Evolutionary conservation across 2,797 vertebrate species (phyloP), one percentile per base, ranked within the genome.

Genomic region (Bradypodion pumilum): DNA sequence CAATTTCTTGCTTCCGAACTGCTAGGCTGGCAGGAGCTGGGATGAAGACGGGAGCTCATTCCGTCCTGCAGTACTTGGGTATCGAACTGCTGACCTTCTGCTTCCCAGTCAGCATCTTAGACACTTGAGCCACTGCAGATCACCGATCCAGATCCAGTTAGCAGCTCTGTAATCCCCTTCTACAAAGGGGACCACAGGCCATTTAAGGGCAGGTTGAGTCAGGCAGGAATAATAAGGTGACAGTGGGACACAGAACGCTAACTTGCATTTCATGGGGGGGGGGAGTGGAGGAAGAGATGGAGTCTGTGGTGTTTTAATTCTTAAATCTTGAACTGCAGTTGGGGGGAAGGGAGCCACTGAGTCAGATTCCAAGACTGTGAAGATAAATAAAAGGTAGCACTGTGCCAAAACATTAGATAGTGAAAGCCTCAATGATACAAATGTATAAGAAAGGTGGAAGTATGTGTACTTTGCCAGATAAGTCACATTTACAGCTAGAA

Each of bases 141-240:
- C n/a, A n/a, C n/a, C n/a, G n/a, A n/a, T n/a, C n/a, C 40, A n/a
- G 25, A 69, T 83, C 52, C 52, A 66, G 13, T 70, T 60, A 59
- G 35, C 74, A 62, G 19, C 40, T 12, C 10, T 16, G 16, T 70
- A 84, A 84, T 78, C 66, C 49, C 52, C 79, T 66, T 4, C 29
- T 59, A 65, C 60, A 32, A 60, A 37, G 49, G n/a, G 42, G 40
- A 77, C 70, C 6, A 27, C 40, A 59, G 21, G 42, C 73, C 79
- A 62, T 76, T 32, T 80, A 79, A 44, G 74, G 77, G 27, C 73
- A 75, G 40, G 78, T 70, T 75, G 25, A n/a, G 40, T 60, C 78
- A 69, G 73, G 73, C 27, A 37, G 13, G 75, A 1, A 40, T 25
- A 27, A 49, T 25, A 35, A 49, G 52, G 19, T 29, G 8, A 32